Conservation (phyloP, 2,113 vertebrate genomes). For the Tetraodon nigroviridis region DNA sequence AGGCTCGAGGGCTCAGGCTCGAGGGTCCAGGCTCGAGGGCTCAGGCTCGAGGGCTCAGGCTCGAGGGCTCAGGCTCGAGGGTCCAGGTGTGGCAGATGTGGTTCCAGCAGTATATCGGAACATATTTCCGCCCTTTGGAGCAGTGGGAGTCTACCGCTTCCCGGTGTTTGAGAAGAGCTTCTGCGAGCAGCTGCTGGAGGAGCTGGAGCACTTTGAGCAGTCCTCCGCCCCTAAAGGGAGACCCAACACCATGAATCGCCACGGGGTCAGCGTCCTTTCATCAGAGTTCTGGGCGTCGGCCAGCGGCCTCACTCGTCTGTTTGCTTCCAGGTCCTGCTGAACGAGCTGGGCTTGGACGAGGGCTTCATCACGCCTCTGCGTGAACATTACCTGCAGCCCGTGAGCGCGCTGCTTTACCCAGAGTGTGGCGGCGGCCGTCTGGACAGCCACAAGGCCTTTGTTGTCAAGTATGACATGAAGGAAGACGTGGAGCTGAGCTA, state of each 20-base stretch:
- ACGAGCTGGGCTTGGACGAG: conserved; percentile 90
- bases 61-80: too few relatives aligned
- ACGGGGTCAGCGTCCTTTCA: too few relatives aligned
- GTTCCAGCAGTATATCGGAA: neutral
- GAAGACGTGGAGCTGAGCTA: conserved; percentile 86
- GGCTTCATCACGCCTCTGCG: conserved; percentile 82
- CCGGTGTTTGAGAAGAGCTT: conserved; percentile 83
- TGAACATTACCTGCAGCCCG: conserved; percentile 79
- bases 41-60: too few relatives aligned
- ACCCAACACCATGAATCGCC: conserved; percentile 97
- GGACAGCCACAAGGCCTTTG: conserved; percentile 93
- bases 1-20: too few relatives aligned
- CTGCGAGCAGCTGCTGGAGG: conserved; percentile 83
- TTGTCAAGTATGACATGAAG: conserved; percentile 83
- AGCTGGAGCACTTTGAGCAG: conserved; percentile 90
- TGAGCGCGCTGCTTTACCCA: conserved; percentile 81
- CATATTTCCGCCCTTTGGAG: conserved; percentile 55
- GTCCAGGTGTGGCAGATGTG: neutral
- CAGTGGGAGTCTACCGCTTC: conserved; percentile 82
- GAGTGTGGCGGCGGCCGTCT: conserved; percentile 81
- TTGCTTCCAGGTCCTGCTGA: conserved; percentile 71
- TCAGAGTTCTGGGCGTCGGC: too few relatives aligned
- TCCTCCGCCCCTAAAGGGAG: conserved; percentile 88
- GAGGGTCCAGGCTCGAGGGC: too few relatives aligned
- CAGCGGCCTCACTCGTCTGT: too few relatives aligned